Evolutionary conservation across 2,888 invertebrate species (phyloP).

Genomic region (Chymomyza amoena): DNA sequence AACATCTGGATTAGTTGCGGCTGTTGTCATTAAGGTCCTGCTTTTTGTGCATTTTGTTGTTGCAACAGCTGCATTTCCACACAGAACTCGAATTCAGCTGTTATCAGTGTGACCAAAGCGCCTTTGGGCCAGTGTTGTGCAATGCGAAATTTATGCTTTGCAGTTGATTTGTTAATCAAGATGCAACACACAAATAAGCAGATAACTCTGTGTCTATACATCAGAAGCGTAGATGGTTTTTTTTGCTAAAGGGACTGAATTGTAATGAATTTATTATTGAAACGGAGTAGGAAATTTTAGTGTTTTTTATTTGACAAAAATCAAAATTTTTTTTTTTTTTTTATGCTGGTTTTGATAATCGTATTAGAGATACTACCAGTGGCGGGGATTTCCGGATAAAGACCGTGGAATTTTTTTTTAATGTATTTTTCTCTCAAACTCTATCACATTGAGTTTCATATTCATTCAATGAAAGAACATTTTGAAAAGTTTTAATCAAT

Average conservation of each 20-base stretch:
- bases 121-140: slow-evolving; percentile 28
- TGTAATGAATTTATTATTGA: too few species aligned
- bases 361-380: too few species aligned
- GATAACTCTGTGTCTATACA: background rate
- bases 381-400: too few species aligned
- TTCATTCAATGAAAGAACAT: too few species aligned
- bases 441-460: too few species aligned
- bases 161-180: slow-evolving; percentile 63
- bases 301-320: too few species aligned
- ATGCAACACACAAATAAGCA: slow-evolving; percentile 27
- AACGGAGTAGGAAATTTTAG: too few species aligned
- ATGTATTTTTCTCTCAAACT: too few species aligned
- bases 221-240: background rate
- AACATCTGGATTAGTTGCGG: slow-evolving; percentile 40
- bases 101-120: slow-evolving; percentile 46
- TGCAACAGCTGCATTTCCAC: slow-evolving; percentile 12
- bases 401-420: too few species aligned
- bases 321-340: too few species aligned
- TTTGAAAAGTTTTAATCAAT: too few species aligned
- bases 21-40: background rate
- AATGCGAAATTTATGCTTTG: slow-evolving; percentile 28
- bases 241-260: background rate
- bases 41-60: background rate
- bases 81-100: background rate
- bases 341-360: too few species aligned